Base-by-base conservation (phyloP, 2,888 invertebrate genomes). In the Stegophylla sp. region DNA sequence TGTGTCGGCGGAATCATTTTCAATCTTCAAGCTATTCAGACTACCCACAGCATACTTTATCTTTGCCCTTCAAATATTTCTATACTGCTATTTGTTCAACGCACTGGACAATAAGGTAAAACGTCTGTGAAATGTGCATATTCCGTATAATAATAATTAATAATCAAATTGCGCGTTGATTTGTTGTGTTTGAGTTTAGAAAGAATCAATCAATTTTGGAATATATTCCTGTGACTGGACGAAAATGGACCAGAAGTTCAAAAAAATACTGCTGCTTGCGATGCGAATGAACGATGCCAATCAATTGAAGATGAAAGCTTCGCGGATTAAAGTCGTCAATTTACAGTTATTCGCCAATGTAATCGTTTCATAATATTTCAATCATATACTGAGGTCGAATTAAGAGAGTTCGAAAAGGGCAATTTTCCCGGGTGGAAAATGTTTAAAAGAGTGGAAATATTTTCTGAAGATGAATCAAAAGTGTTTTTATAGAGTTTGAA, bases 171-270 rank as follows among this genome's bases (percentile, higher is more conserved):
- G 17, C 15, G 48, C 3, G 15, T 13, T 1, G 12, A 4, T 3
- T 15, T 15, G 15, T 26, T 34, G 15, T 53, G n/a, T 7, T 26
- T 45, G 9, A 41, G 41, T 56, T 12, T 41, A 71, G 71, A 53
- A 71, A 41, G 71, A 71, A 26, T 73, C 59, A 4, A 23, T 59
- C 43, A 73, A 73, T 43, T 45, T 59, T n/a, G 72, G 59, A 59
- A 26, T 73, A 26, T 73, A 59, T 26, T 73, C 43, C 17, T 59
- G 59, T 23, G 10, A 73, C 34, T 73, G 72, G 72, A 73, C 72
- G 2, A 26, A 12, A 5, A 59, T 59, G 72, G 59, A 59, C 43
- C 17, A 59, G n/a, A 43, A 45, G 26, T 59, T 59, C n/a, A 23
- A 73, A 59, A 73, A 73, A 43, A 13, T 43, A 59, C 3, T 73